phyloP scores from a whole-genome alignment of 2,888 invertebrate genomes.

The Oeneis ivallda region DNA sequence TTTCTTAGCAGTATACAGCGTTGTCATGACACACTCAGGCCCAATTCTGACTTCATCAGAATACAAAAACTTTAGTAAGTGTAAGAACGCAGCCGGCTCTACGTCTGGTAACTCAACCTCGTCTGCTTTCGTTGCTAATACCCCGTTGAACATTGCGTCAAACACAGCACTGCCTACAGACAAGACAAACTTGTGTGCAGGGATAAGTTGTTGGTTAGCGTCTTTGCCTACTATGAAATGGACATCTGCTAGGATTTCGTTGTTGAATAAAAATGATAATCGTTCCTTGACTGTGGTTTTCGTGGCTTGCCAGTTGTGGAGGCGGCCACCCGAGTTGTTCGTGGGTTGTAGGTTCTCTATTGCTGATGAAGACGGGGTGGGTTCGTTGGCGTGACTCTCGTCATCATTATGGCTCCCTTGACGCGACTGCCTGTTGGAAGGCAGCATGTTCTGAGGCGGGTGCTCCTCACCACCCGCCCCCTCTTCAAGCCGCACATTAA shows the following conservation, averaged over 20 bases:
- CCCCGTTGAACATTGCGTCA: constrained; percentile 93
- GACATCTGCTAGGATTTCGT: constrained; percentile 84
- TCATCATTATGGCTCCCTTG: constrained; percentile 61
- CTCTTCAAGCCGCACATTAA: constrained; percentile 66
- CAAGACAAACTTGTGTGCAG: constrained; percentile 90
- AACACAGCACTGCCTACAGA: constrained; percentile 93
- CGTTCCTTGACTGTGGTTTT: constrained; percentile 89
- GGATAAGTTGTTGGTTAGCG: constrained; percentile 85
- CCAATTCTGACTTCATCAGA: constrained; percentile 92
- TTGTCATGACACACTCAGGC: constrained; percentile 93
- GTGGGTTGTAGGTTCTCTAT: constrained; percentile 70
- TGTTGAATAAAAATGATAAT: constrained; percentile 83
- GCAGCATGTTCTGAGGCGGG: constrained; percentile 79
- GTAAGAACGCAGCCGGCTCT: constrained; percentile 90
- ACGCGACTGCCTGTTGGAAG: constrained; percentile 71
- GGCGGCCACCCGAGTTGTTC: constrained; percentile 70
- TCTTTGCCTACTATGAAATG: constrained; percentile 90
- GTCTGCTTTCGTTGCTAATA: constrained; percentile 84
- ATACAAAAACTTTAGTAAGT: constrained; percentile 87
- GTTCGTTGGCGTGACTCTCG: constrained; percentile 58
- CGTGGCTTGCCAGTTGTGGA: constrained; percentile 87
- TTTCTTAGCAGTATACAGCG: constrained; percentile 92
- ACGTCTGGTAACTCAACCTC: constrained; percentile 92
- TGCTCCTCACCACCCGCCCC: constrained; percentile 62
- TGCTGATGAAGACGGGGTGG: constrained; percentile 56